A percentile compares a stretch with the other conserved stretches of the same genome.
phyloP scores from a whole-genome alignment of 2,797 vertebrate genomes.

The Notoglanidium macrostoma region DNA sequence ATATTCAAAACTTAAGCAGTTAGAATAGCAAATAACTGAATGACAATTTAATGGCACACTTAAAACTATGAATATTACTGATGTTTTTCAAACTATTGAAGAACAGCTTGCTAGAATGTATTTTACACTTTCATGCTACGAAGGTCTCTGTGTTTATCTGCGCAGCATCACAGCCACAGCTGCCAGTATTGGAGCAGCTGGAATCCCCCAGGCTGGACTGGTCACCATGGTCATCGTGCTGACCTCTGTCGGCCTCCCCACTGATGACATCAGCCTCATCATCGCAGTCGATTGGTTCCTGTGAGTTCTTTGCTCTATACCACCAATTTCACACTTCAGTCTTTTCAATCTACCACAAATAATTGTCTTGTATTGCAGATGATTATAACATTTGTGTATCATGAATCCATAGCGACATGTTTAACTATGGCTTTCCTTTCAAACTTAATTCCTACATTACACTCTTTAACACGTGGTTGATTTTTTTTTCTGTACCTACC shows the following conservation, averaged over 20 bases:
- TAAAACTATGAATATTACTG: background rate
- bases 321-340: background rate
- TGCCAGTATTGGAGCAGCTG: constrained; percentile 95
- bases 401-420: background rate
- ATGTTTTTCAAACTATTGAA: background rate
- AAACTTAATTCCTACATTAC: constrained; percentile 31
- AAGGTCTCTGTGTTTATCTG: constrained; percentile 3
- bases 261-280: constrained; percentile 97
- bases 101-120: background rate
- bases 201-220: constrained; percentile 95
- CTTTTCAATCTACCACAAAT: background rate
- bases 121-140: background rate
- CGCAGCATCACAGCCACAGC: constrained; percentile 94
- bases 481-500: constrained; percentile 63
- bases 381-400: background rate
- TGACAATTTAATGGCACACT: background rate
- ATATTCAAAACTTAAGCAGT: background rate
- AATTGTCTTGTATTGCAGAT: background rate
- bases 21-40: background rate
- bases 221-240: constrained; percentile 99
- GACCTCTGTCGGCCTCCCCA: constrained; percentile 95
- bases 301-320: constrained; percentile 78
- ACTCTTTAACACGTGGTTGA: constrained; percentile 55
- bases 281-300: constrained; percentile 99
- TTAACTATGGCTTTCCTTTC: background rate